phyloP scores from a whole-genome alignment of 1,140 invertebrate genomes.

The Chelonus insularis region DNA sequence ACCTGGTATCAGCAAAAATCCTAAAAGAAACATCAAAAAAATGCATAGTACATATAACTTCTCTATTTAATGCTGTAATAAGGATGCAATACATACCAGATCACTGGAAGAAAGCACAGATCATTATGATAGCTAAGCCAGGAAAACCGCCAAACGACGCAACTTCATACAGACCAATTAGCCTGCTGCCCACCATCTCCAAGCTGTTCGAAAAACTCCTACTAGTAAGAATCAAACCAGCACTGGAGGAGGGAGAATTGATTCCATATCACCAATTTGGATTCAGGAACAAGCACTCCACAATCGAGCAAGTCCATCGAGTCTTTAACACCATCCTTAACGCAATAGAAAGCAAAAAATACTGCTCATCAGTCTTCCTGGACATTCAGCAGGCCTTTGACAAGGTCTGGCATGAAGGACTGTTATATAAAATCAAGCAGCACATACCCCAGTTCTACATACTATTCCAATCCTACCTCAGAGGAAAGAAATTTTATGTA shows the following conservation, averaged over 20 bases:
- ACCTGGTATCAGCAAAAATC: constrained; percentile 32
- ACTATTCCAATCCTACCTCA: constrained; percentile 33
- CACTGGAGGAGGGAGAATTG: too few species aligned
- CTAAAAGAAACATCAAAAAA: too few species aligned
- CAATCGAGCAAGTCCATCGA: too few species aligned
- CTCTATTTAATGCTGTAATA: too few species aligned
- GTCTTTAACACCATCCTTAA: constrained; percentile 10
- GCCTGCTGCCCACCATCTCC: too few species aligned
- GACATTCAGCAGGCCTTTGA: constrained; percentile 44
- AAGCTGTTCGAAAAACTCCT: constrained; percentile 31
- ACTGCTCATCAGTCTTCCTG: constrained; percentile 41
- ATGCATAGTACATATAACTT: too few species aligned
- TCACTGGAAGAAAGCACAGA: constrained; percentile 42
- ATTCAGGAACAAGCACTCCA: too few species aligned
- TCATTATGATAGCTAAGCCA: constrained; percentile 44
- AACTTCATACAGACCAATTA: too few species aligned
- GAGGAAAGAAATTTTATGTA: constrained; percentile 28
- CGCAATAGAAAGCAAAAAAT: constrained; percentile 34
- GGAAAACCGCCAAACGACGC: constrained; percentile 26
- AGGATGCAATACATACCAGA: constrained; percentile 29
- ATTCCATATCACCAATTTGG: too few species aligned
- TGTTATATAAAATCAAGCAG: too few species aligned
- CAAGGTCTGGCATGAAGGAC: too few species aligned
- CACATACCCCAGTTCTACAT: too few species aligned
- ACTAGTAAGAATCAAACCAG: constrained; percentile 26